Conservation (phyloP, 2,113 vertebrate genomes). For the Engraulis encrasicolus region DNA sequence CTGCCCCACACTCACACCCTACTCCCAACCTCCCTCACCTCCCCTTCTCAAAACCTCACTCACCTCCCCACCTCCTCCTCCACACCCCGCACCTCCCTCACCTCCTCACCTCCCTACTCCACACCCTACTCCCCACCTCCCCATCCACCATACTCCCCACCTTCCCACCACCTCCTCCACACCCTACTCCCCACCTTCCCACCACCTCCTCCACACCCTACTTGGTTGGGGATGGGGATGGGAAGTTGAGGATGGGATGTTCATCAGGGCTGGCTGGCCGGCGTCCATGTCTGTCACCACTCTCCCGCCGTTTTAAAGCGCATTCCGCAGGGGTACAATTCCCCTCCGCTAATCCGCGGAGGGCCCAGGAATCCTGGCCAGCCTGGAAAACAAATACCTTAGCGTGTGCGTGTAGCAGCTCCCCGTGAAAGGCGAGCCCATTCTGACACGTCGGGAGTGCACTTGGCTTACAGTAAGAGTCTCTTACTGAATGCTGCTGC, state of each 20-base stretch:
- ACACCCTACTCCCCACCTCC: too few relatives aligned
- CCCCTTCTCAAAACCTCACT: too few relatives aligned
- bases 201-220: neutral
- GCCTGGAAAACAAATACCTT: conserved; percentile 67
- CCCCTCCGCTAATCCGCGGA: conserved; percentile 67
- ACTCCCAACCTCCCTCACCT: too few relatives aligned
- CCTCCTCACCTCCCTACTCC: too few relatives aligned
- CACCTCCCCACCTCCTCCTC: too few relatives aligned
- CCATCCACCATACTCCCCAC: too few relatives aligned
- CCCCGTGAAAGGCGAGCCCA: conserved; percentile 68
- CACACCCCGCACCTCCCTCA: too few relatives aligned
- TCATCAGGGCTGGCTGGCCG: conserved; percentile 45
- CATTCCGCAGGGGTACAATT: conserved; percentile 62
- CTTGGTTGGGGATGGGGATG: conserved; percentile 43
- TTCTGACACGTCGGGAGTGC: conserved; percentile 72
- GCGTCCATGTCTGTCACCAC: conserved; percentile 51
- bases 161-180: too few relatives aligned
- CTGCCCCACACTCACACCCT: too few relatives aligned
- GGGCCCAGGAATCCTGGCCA: conserved; percentile 66
- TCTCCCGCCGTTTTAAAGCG: conserved; percentile 53
- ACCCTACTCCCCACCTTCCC: too few relatives aligned
- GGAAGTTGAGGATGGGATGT: conserved; percentile 45
- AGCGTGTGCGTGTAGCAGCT: conserved; percentile 66
- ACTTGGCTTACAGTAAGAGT: conserved; percentile 68
- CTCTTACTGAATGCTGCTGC: conserved; percentile 48